Evolutionary conservation across 2,113 vertebrate genomes (phyloP), one percentile per base, ranked within the genome.

Genomic region (Tragelaphus buxtoni): DNA sequence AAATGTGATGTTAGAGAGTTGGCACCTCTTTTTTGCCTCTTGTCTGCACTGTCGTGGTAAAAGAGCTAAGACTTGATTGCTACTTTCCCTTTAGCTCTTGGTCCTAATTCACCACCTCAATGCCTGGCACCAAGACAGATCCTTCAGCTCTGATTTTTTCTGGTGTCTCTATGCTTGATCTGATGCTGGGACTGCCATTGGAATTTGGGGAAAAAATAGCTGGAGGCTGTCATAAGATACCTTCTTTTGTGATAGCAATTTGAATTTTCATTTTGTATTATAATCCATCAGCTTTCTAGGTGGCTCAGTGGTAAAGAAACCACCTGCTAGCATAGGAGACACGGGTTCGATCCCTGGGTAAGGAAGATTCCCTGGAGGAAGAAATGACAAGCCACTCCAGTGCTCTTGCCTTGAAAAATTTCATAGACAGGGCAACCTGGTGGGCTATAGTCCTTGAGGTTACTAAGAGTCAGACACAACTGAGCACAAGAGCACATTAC

Each of bases 291-390:
- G 39, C 35, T 74, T 74, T 42, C 69, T 42, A 74, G 35, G 39
- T 26, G 69, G 39, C 69, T 74, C 69, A 74, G 69, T 74, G 69
- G 39, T 42, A 74, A 42, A 12, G 69, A 42, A 74, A 39, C 22
- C 12, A 39, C 69, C 11, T 74, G 11, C 69, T 22, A 26, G 22
- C 42, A 39, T 13, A 13, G 69, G 35, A 72, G 20, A 24, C 0
- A 0, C 35, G 35, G 69, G 69, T 74, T 42, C 0, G 0, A 74
- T 74, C 5, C 35, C 22, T 26, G 1, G 4, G 5, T 26, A 5
- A 42, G 35, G 22, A 74, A 74, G 69, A 74, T 26, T 39, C 10
- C 35, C 65, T 24, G 35, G 35, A 72, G n/a, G 35, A 72, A 39
- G 35, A 42, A 72, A 74, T 42, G 39, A 22, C 39, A 74, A 74